A percentile compares a stretch with the other conserved stretches of the same genome.
These are phyloP conservation scores for Calliopsis andreniformis DNA, from an alignment of 1,140 invertebrate species.

Conservation along the genomic window DNA sequence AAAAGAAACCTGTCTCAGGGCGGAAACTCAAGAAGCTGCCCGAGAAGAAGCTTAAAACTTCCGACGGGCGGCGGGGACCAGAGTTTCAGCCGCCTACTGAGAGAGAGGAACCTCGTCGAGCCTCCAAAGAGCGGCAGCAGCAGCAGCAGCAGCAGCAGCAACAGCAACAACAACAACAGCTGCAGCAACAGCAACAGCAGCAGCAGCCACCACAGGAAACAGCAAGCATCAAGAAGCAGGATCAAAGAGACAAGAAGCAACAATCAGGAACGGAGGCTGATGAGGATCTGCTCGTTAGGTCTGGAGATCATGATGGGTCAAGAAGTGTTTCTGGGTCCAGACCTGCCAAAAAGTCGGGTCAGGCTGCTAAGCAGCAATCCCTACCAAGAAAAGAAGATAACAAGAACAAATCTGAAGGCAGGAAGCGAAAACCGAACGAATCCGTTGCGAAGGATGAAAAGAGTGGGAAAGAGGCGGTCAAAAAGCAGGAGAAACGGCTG, in stretches of 20 bases:
- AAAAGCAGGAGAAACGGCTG: constrained; percentile 61
- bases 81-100: constrained; percentile 87
- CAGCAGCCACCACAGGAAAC: constrained; percentile 77
- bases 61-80: constrained; percentile 89
- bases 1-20: constrained; percentile 74
- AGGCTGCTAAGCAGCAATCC: constrained; percentile 66
- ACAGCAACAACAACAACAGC: constrained; percentile 55
- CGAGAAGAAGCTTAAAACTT: constrained; percentile 93
- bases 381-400: constrained; percentile 69
- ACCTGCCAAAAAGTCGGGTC: constrained; percentile 74
- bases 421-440: constrained; percentile 84
- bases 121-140: constrained; percentile 77
- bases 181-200: constrained; percentile 70
- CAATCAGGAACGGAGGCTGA: constrained; percentile 62
- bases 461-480: constrained; percentile 85
- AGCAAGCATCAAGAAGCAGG: constrained; percentile 48
- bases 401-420: constrained; percentile 78
- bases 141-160: constrained; percentile 58
- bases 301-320: constrained; percentile 81
- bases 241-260: constrained; percentile 82
- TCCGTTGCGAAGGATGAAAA: constrained; percentile 79
- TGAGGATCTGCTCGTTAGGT: constrained; percentile 78
- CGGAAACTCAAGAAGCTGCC: constrained; percentile 86
- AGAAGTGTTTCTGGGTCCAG: constrained; percentile 79
- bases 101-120: constrained; percentile 87